These are phyloP conservation scores for Nerophis ophidion DNA, from an alignment of 2,113 vertebrate species.

Conservation along the genomic window DNA sequence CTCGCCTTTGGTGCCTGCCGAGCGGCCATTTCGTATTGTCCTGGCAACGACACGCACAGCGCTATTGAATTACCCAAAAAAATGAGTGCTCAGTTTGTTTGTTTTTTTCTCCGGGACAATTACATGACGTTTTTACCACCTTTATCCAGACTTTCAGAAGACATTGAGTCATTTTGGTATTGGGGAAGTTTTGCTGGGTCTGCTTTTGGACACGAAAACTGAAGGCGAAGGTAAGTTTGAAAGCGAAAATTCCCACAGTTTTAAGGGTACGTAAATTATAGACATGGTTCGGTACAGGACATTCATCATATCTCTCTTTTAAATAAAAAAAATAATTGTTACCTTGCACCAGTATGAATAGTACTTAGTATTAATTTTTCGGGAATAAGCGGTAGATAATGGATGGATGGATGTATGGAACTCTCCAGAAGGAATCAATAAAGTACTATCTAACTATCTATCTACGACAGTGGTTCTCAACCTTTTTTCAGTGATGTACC, in stretches of 20 bases:
- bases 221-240: constrained; percentile 15
- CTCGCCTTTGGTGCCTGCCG: constrained; percentile 13
- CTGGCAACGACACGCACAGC: constrained; percentile 16
- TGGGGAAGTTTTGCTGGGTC: neutral
- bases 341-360: no score
- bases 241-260: neutral
- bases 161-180: neutral
- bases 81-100: constrained; percentile 25
- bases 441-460: no score
- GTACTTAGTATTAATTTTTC: no score
- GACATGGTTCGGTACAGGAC: neutral
- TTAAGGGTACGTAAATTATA: neutral
- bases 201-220: neutral
- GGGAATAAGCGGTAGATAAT: no score
- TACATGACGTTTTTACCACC: neutral
- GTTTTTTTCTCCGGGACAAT: neutral
- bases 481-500: no score
- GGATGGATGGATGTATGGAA: no score
- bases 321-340: no score
- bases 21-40: constrained; percentile 22
- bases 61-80: constrained; percentile 45
- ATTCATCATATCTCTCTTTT: no score
- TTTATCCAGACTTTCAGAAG: neutral
- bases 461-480: no score
- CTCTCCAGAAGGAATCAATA: no score